Evolutionary conservation across 2,113 vertebrate species (phyloP), one percentile per base, ranked within the genome.

Genomic region (Clarias magur): DNA sequence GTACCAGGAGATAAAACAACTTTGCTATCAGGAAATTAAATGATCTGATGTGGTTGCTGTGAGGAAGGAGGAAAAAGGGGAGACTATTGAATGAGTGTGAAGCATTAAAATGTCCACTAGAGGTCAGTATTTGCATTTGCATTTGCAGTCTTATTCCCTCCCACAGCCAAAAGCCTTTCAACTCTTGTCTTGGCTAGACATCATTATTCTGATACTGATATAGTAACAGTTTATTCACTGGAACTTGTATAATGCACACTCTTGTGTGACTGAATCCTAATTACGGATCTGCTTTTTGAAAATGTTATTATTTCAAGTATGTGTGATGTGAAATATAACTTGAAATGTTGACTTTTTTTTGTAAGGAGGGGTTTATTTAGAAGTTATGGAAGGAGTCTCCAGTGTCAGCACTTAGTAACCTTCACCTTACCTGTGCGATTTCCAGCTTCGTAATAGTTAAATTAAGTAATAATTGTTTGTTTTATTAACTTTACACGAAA

Each of bases 81-180:
- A 0, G 0, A 8, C 8, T 16, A 42, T 42, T 3, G 19, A 2
- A 27, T 27, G 53, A 72, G 19, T 54, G 16, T 53, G 70, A 62
- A 19, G 70, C 30, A 56, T 56, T 34, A 34, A 27, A 65, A 21
- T 83, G 80, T 25, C 80, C 86, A 87, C 80, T 38, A 87, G 86
- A 76, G 63, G 86, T 23, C 86, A 83, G 38, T 19, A 12, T 75
- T 80, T 82, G 38, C 59, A 42, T 76, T 76, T 7, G 27, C 19
- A 57, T n/a, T n/a, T n/a, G n/a, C 76, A 79, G 27, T 12, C 16
- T 59, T 6, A 2, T 56, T 3, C 5, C 17, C 23, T 38, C 25
- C 0, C 6, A n/a, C 15, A 56, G 76, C 27, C 5, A 0, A 25
- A 68, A 83, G 42, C 42, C 42, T 8, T 63, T 65, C 30, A 48